Conservation (phyloP, 2,113 vertebrate genomes). For the Gadus macrocephalus region DNA sequence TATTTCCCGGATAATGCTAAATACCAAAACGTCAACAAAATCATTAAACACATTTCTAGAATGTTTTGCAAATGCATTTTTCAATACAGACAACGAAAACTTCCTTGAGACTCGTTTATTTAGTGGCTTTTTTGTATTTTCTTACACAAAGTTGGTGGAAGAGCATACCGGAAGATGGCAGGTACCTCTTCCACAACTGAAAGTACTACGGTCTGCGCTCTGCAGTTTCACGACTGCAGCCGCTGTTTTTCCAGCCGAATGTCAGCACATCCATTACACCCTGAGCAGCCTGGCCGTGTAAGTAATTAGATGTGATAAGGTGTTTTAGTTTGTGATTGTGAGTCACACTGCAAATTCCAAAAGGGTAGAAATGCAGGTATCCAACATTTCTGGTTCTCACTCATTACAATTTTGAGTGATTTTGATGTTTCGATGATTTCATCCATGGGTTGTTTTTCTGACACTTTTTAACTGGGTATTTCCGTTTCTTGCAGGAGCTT, state of each 20-base stretch:
- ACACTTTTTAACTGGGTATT: neutral
- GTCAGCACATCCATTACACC: slow-evolving; percentile 90
- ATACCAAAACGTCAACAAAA: too few species aligned
- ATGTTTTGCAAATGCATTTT: too few species aligned
- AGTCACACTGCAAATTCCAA: too few species aligned
- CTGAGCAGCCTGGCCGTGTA: slow-evolving; percentile 96
- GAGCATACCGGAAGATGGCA: slow-evolving; percentile 95
- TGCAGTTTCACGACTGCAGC: slow-evolving; percentile 90
- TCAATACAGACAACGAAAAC: slow-evolving; percentile 10
- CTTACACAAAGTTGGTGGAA: slow-evolving; percentile 81
- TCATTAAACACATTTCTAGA: too few species aligned
- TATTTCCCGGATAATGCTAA: too few species aligned
- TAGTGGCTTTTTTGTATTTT: neutral
- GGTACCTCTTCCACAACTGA: slow-evolving; percentile 92
- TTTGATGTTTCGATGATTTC: too few species aligned
- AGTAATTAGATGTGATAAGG: slow-evolving; percentile 59
- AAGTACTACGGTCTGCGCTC: slow-evolving; percentile 90
- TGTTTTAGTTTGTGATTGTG: too few species aligned
- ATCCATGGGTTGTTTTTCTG: neutral
- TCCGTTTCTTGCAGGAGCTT: slow-evolving; percentile 81
- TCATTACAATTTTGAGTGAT: too few species aligned
- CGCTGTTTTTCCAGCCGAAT: slow-evolving; percentile 86
- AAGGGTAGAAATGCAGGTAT: too few species aligned
- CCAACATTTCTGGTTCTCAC: too few species aligned
- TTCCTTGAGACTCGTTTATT: neutral